Percentiles rank a stretch among this genome's conserved stretches.
phyloP scores from a whole-genome alignment of 2,113 vertebrate species.

The Pangasianodon gigas region DNA sequence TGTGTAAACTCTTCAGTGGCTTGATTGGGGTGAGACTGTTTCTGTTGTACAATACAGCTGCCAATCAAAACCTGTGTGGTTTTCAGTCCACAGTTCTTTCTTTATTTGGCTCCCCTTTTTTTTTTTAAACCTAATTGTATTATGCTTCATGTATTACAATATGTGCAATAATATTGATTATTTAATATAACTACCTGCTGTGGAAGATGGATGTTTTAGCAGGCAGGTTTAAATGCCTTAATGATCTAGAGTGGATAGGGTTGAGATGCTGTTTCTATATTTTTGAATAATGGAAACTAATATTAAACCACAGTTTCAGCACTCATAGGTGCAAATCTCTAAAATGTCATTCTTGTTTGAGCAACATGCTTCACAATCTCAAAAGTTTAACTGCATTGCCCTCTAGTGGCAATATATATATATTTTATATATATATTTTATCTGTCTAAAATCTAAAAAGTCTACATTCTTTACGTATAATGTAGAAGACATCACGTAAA shows the following conservation, averaged over 20 bases:
- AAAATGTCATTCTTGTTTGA: neutral
- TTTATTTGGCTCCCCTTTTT: neutral
- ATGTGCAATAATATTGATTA: neutral
- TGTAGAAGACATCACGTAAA: no score
- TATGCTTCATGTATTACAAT: neutral
- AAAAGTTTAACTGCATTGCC: constrained; percentile 38
- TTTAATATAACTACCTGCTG: neutral
- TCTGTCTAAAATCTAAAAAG: no score
- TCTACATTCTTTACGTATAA: no score
- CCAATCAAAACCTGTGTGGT: neutral
- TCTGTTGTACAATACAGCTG: neutral
- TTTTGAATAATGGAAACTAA: neutral
- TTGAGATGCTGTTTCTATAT: neutral
- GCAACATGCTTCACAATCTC: neutral
- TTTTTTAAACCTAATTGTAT: neutral
- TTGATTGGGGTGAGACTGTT: neutral
- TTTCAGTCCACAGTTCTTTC: neutral
- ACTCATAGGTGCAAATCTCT: neutral
- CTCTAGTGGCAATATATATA: constrained; percentile 52
- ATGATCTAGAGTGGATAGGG: neutral
- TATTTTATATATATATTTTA: no score
- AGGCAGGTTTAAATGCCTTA: neutral
- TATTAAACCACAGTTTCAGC: neutral
- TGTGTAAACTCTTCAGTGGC: neutral
- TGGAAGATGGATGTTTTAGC: neutral